Percentiles rank a stretch among this genome's conserved stretches.
These are phyloP conservation scores for Lagodon rhomboides DNA, from an alignment of 2,797 vertebrate genomes.

Conservation along the genomic window DNA sequence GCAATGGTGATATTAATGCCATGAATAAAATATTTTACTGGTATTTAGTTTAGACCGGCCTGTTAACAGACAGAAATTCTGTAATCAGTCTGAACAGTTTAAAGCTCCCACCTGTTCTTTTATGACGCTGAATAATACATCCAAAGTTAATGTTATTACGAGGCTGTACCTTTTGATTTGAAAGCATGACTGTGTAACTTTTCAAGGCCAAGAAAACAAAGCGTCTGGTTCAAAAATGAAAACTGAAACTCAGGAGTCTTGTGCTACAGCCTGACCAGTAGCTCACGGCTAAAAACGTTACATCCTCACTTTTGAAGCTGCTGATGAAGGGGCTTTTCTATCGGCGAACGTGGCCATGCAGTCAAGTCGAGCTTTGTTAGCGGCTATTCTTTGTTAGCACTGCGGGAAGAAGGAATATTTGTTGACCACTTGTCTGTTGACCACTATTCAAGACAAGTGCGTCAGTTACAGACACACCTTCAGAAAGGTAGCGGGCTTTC, in stretches of 20 bases:
- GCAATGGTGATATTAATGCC: not conserved
- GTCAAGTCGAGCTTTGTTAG: too few relatives aligned
- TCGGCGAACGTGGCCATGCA: too few relatives aligned
- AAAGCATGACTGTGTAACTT: not conserved
- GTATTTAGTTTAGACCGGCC: not conserved
- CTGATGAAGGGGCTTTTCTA: too few relatives aligned
- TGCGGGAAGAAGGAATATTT: too few relatives aligned
- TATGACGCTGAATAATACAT: not conserved
- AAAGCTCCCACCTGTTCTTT: not conserved
- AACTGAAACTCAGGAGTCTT: not conserved
- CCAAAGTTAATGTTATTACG: not conserved
- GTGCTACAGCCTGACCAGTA: not conserved
- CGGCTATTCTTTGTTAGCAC: too few relatives aligned
- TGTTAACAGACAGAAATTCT: not conserved
- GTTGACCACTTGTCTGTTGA: too few relatives aligned
- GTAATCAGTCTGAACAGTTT: not conserved
- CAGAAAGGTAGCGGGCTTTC: too few relatives aligned
- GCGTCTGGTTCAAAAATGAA: not conserved
- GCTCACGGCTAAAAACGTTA: not conserved
- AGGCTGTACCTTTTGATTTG: not conserved
- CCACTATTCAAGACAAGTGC: too few relatives aligned
- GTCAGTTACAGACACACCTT: too few relatives aligned
- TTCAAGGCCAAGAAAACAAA: not conserved
- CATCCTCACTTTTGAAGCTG: too few relatives aligned
- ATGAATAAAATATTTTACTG: not conserved